Evolutionary conservation across 2,797 vertebrate species (phyloP).

Genomic region (Chaenodraco wilsoni): DNA sequence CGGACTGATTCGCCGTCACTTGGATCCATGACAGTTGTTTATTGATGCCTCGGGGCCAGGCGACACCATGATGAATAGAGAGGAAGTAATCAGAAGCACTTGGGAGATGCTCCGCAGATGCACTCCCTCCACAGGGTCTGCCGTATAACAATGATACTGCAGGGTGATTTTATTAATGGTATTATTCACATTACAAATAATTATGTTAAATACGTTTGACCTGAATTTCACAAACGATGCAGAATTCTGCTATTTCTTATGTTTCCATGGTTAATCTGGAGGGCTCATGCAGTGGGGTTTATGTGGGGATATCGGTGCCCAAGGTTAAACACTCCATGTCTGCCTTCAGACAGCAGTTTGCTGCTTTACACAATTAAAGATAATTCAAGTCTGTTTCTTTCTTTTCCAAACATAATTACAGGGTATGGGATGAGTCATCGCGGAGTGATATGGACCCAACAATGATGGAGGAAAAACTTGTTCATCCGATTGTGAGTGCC

Average conservation of each 20-base stretch:
- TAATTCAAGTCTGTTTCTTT: slow-evolving; percentile 74
- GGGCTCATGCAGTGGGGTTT: slow-evolving; percentile 47
- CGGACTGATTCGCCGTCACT: slow-evolving; percentile 73
- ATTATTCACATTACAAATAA: slow-evolving; percentile 51
- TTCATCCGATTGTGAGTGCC: slow-evolving; percentile 78
- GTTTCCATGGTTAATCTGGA: slow-evolving; percentile 34
- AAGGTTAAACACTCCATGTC: slow-evolving; percentile 65
- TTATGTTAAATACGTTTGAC: too few relatives aligned
- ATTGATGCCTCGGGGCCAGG: slow-evolving; percentile 78
- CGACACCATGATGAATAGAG: slow-evolving; percentile 79
- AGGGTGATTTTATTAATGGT: slow-evolving; percentile 54
- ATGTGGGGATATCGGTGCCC: slow-evolving; percentile 54
- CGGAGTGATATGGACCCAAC: slow-evolving; percentile 62
- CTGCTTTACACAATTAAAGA: slow-evolving; percentile 74
- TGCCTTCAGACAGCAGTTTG: slow-evolving; percentile 51
- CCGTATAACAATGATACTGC: slow-evolving; percentile 64
- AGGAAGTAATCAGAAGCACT: slow-evolving; percentile 79
- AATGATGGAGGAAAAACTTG: slow-evolving; percentile 77
- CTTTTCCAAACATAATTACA: slow-evolving; percentile 72
- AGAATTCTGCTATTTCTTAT: background rate
- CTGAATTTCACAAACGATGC: slow-evolving; percentile 2
- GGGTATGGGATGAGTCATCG: slow-evolving; percentile 77
- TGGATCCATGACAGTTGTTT: slow-evolving; percentile 79
- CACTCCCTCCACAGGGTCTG: slow-evolving; percentile 49
- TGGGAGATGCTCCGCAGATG: slow-evolving; percentile 72